phyloP scores from a whole-genome alignment of 2,797 vertebrate species.

The Cynodonichthys magdalenae region DNA sequence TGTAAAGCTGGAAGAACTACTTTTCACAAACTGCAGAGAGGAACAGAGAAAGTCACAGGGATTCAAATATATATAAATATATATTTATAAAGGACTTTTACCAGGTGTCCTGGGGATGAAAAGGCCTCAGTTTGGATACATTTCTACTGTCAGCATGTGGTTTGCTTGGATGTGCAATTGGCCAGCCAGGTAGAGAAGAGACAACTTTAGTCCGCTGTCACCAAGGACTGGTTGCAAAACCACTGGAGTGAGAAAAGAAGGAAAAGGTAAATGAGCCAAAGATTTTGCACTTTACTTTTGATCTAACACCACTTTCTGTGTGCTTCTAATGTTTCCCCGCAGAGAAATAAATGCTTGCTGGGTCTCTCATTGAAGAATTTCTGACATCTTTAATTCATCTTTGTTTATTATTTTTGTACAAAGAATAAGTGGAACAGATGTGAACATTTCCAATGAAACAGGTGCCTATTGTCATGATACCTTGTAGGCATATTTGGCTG shows the following conservation, averaged over 20 bases:
- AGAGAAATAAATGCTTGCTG: background rate
- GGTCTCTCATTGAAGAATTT: constrained; percentile 11
- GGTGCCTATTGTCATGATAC: background rate
- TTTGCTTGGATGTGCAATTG: constrained; percentile 49
- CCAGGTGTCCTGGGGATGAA: constrained; percentile 57
- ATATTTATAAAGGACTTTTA: constrained; percentile 45
- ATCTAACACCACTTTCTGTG: constrained; percentile 12
- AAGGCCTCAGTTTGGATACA: constrained; percentile 38
- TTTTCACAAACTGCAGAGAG: constrained; percentile 57
- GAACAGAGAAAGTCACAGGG: constrained; percentile 60
- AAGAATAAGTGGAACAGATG: constrained; percentile 7
- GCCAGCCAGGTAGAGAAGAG: constrained; percentile 49
- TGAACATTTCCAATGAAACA: background rate
- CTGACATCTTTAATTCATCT: constrained; percentile 2
- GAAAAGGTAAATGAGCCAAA: constrained; percentile 41
- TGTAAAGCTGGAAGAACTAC: constrained; percentile 51
- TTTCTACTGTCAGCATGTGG: constrained; percentile 42
- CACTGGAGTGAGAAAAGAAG: constrained; percentile 9
- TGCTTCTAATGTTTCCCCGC: too few species aligned
- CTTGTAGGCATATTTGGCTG: background rate
- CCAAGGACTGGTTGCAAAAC: constrained; percentile 11
- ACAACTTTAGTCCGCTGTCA: constrained; percentile 28
- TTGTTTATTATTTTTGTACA: background rate
- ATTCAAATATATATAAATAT: constrained; percentile 51
- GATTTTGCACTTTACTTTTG: constrained; percentile 21